A percentile compares a stretch with the other conserved stretches of the same genome.
Conservation (phyloP, 1,140 invertebrate species). For the Drosophila sucinea region DNA sequence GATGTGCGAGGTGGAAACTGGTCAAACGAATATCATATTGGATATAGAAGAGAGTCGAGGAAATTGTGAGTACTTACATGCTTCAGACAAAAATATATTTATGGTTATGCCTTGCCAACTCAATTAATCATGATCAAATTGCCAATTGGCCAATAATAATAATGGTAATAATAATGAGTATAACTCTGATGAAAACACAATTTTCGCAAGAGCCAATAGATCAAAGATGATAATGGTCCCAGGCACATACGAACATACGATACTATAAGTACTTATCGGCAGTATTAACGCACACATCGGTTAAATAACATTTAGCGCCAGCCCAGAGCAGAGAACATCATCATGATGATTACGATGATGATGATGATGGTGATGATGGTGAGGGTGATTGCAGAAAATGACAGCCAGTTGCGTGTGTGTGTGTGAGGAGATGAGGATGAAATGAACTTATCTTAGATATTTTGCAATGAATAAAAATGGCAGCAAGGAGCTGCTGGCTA, state of each 20-base stretch:
- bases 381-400: slow-evolving; percentile 23
- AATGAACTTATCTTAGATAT: slow-evolving; percentile 33
- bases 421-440: slow-evolving; percentile 13
- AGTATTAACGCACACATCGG: slow-evolving; percentile 29
- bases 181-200: slow-evolving; percentile 17
- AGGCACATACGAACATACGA: slow-evolving; percentile 10
- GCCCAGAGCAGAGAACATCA: slow-evolving; percentile 11
- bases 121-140: slow-evolving; percentile 26
- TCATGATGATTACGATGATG: slow-evolving; percentile 1
- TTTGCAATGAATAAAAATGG: slow-evolving; percentile 34
- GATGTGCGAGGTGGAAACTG: slow-evolving; percentile 88
- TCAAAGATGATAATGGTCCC: slow-evolving; percentile 20
- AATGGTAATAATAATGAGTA: slow-evolving; percentile 9
- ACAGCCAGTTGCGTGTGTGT: slow-evolving; percentile 14
- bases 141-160: slow-evolving; percentile 16
- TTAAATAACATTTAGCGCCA: slow-evolving; percentile 32
- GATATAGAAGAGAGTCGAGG: slow-evolving; percentile 95
- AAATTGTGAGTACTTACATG: slow-evolving; percentile 87
- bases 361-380: slow-evolving; percentile 12
- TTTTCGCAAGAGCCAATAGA: slow-evolving; percentile 17
- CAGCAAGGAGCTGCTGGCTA: slow-evolving; percentile 25
- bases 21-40: slow-evolving; percentile 93
- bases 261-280: slow-evolving; percentile 22
- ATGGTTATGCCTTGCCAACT: slow-evolving; percentile 7
- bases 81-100: background rate